Base-by-base conservation (phyloP, 2,797 vertebrate species). In the Tenualosa ilisha region DNA sequence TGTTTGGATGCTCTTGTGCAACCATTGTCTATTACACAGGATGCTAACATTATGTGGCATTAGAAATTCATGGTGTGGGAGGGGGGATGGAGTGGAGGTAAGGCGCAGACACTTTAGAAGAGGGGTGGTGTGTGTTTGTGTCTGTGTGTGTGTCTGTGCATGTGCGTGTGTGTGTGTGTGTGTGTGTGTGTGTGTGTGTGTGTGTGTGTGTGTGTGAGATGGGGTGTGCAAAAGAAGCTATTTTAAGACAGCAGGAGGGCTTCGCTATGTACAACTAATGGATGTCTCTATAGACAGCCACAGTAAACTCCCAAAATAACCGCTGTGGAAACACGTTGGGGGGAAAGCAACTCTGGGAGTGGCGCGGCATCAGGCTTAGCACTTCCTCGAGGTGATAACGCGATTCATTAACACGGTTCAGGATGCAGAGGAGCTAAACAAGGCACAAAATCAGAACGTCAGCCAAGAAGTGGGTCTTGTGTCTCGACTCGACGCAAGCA, bases 231-330 rank as follows among this genome's bases (percentile, higher is more conserved):
- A 88, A 56, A 88, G 86, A 83, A 85, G 88, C 91, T 90, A 90
- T 94, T 94, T 94, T 87, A 91, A 91, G 88, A 84, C 84, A 49
- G 83, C 83, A 63, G 88, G 87, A 72, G 54, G 79, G 81, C 89
- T 88, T 89, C 85, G 72, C 72, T 89, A 87, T 91, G 84, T 86
- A 81, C 31, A 86, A 85, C 85, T 93, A 93, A 94, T 91, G 91
- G 91, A 93, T 91, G 89, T 86, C 24, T 81, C 86, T 87, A 86
- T 89, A 91, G 83, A 91, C 87, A 87, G 84, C 65, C 22, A 82
- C 72, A 56, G 90, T 88, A 91, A 85, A 86, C 87, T 82, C 72
- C 89, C 84, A 56, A 89, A 94, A 94, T 93, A 93, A 93, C 89
- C 89, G 87, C 65, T 53, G 82, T 75, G 89, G 89, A 91, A 89